Conservation (phyloP, 2,888 invertebrate genomes). For the Phragmatobia fuliginosa region DNA sequence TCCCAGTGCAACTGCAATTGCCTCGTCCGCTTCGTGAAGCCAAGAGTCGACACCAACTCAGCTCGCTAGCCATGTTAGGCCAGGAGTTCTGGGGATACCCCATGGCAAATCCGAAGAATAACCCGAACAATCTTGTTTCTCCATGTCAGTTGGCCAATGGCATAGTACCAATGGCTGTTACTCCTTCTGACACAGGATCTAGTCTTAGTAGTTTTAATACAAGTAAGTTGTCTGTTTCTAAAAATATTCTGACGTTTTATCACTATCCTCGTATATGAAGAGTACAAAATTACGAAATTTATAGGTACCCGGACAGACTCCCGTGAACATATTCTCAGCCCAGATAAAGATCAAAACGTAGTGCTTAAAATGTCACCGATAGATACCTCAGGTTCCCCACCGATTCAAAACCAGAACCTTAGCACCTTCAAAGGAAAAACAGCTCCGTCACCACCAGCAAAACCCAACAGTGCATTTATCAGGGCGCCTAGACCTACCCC, state of each 20-base stretch:
- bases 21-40: conserved; percentile 95
- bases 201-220: conserved; percentile 92
- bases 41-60: conserved; percentile 95
- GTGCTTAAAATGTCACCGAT: conserved; percentile 92
- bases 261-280: neutral
- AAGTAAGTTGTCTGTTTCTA: conserved; percentile 71
- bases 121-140: conserved; percentile 73
- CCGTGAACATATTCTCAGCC: conserved; percentile 73
- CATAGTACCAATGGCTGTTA: conserved; percentile 80
- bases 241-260: neutral
- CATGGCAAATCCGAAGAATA: conserved; percentile 90
- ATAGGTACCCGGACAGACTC: conserved; percentile 77
- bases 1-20: conserved; percentile 95
- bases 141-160: conserved; percentile 75
- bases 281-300: conserved; percentile 28
- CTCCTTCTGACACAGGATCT: conserved; percentile 89
- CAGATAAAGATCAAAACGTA: conserved; percentile 88
- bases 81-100: conserved; percentile 95
- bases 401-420: conserved; percentile 83
- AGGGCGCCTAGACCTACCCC: conserved; percentile 92
- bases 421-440: conserved; percentile 90
- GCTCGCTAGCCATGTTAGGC: conserved; percentile 95
- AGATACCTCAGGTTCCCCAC: conserved; percentile 82
- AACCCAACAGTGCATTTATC: conserved; percentile 81
- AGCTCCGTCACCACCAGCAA: conserved; percentile 84